A percentile compares a stretch with the other conserved stretches of the same genome.
phyloP scores from a whole-genome alignment of 2,797 vertebrate genomes.

The Neopelma chrysocephalum region DNA sequence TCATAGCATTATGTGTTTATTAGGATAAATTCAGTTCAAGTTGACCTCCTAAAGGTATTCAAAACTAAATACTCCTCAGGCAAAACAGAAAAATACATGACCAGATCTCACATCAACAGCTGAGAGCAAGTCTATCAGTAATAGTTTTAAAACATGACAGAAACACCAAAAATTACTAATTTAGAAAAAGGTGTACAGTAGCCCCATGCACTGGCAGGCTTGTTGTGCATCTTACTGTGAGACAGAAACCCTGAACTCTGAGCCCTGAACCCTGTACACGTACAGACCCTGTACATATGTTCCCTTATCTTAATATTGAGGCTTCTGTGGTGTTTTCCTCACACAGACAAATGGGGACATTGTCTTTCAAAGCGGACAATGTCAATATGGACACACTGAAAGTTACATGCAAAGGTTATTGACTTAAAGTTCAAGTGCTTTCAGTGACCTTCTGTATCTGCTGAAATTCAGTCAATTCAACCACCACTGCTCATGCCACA shows the following conservation, averaged over 20 bases:
- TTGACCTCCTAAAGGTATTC: not conserved
- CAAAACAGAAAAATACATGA: not conserved
- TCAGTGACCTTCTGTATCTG: not conserved
- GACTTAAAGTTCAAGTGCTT: not conserved
- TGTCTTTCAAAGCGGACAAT: not conserved
- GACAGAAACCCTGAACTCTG: not conserved
- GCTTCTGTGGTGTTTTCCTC: not conserved
- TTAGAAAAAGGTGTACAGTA: not conserved
- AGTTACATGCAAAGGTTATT: not conserved
- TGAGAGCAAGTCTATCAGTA: not conserved
- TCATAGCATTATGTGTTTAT: not conserved
- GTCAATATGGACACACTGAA: not conserved
- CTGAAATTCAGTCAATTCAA: not conserved
- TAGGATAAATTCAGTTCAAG: not conserved
- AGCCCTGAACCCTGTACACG: not conserved
- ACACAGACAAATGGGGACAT: no score
- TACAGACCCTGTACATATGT: not conserved
- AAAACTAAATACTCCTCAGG: not conserved
- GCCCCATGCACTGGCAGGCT: not conserved
- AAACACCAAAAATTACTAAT: not conserved
- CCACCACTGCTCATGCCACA: not conserved
- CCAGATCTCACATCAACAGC: not conserved
- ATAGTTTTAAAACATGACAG: not conserved
- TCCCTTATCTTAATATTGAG: not conserved
- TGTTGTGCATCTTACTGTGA: not conserved